These are phyloP conservation scores for Cataglyphis cursor DNA, from an alignment of 2,888 invertebrate species.

Conservation along the genomic window DNA sequence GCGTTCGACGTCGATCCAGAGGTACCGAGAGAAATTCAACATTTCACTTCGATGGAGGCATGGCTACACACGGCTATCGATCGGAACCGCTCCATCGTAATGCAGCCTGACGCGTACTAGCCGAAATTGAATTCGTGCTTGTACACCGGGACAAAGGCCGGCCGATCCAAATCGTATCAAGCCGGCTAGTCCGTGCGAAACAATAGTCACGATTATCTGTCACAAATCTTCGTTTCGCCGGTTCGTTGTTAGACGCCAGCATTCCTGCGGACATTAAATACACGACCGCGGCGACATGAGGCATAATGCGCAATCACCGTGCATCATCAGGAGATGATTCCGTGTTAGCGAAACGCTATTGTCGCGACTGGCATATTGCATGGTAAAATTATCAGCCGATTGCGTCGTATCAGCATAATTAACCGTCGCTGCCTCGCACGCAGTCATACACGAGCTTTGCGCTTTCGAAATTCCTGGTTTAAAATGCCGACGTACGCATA, in stretches of 20 bases:
- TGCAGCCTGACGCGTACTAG: constrained; percentile 47
- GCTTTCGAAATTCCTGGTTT: constrained; percentile 9
- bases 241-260: constrained; percentile 30
- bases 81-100: constrained; percentile 49
- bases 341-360: constrained; percentile 23
- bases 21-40: constrained; percentile 57
- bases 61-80: constrained; percentile 48
- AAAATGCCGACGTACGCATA: background rate
- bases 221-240: constrained; percentile 65
- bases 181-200: constrained; percentile 57
- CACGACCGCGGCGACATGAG: constrained; percentile 15
- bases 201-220: constrained; percentile 74
- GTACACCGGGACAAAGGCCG: constrained; percentile 56
- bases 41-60: constrained; percentile 40
- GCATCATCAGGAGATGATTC: constrained; percentile 3
- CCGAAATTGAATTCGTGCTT: constrained; percentile 71
- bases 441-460: background rate
- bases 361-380: background rate
- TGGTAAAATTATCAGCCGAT: constrained; percentile 23
- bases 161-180: constrained; percentile 61
- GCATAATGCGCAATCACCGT: constrained; percentile 23
- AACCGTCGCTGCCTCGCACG: background rate
- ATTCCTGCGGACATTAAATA: constrained; percentile 32
- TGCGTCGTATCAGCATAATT: constrained; percentile 32
- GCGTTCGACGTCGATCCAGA: constrained; percentile 36